Conservation (phyloP, 1,140 invertebrate genomes). For the Drosophila watanabei region DNA sequence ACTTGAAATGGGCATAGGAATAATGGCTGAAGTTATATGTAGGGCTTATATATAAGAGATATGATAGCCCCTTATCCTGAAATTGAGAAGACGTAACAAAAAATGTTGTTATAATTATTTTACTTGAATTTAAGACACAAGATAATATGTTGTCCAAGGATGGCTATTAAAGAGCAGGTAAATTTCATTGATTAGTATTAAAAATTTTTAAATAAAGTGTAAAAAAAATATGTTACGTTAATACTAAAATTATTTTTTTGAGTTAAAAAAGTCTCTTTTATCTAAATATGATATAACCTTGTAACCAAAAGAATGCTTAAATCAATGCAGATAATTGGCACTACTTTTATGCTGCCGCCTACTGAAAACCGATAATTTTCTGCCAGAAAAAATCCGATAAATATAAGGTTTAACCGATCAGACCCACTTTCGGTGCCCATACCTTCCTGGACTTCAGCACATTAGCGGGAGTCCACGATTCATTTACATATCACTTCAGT, state of each 20-base stretch:
- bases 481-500: conserved; percentile 50
- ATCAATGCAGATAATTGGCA: neutral
- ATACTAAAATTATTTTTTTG: no score
- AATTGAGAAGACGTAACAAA: neutral
- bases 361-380: neutral
- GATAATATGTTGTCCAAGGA: neutral
- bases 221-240: neutral
- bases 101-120: neutral
- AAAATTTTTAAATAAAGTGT: neutral
- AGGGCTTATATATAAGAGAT: neutral
- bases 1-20: conserved; percentile 8
- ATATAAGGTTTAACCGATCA: neutral
- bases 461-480: conserved; percentile 16
- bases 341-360: neutral
- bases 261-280: neutral
- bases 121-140: neutral
- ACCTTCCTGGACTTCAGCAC: conserved; percentile 1
- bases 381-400: neutral
- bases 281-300: neutral
- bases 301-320: no score
- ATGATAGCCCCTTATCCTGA: neutral
- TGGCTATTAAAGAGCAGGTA: no score
- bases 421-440: neutral
- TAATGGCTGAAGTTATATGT: neutral
- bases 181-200: neutral